These are phyloP conservation scores for Cataglyphis hispanica DNA, from an alignment of 1,140 invertebrate species.

Conservation along the genomic window DNA sequence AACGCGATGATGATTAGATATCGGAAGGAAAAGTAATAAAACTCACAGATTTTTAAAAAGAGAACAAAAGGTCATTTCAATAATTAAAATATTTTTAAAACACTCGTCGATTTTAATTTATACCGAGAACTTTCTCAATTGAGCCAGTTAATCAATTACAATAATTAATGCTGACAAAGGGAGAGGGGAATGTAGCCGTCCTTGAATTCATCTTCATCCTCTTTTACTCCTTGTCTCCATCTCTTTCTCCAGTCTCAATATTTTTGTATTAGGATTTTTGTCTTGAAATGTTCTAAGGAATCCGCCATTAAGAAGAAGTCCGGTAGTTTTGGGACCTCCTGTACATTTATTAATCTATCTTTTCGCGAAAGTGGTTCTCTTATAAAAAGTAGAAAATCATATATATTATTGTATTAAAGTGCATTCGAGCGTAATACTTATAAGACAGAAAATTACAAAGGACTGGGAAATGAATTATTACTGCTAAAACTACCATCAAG, in stretches of 20 bases:
- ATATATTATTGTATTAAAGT: neutral
- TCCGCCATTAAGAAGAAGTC: too few species aligned
- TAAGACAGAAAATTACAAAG: neutral
- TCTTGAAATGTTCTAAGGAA: too few species aligned
- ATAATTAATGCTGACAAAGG: conserved; percentile 76
- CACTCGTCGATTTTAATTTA: conserved; percentile 75
- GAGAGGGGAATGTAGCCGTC: conserved; percentile 1
- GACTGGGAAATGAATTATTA: neutral
- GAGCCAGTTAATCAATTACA: conserved; percentile 82
- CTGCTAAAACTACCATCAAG: neutral
- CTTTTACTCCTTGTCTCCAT: neutral
- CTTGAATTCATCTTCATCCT: conserved; percentile 52
- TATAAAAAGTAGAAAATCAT: neutral
- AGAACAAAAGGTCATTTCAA: conserved; percentile 52
- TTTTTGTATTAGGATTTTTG: too few species aligned
- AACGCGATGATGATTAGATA: too few species aligned
- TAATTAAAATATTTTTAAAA: conserved; percentile 61
- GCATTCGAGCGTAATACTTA: neutral
- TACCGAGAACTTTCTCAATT: conserved; percentile 82
- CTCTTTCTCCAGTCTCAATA: too few species aligned
- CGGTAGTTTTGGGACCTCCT: too few species aligned
- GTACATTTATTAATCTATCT: neutral
- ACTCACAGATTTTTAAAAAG: conserved; percentile 24
- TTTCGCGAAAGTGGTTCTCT: neutral
- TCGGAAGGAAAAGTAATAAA: conserved; percentile 17